phyloP scores from a whole-genome alignment of 2,797 vertebrate genomes.

The Sardinella longiceps region DNA sequence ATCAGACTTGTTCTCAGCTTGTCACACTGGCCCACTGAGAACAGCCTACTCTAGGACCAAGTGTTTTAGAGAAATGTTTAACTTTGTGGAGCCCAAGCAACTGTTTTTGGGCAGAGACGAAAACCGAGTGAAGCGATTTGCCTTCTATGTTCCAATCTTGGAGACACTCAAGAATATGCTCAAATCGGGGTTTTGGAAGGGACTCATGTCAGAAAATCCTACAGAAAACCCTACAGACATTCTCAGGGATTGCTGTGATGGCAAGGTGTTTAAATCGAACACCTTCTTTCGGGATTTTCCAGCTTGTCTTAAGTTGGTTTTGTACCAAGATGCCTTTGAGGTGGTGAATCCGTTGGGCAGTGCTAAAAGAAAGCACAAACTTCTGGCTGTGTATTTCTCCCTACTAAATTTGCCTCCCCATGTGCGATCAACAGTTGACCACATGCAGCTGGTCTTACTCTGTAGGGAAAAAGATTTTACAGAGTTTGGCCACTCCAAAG shows the following conservation, averaged over 20 bases:
- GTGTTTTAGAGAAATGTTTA: not conserved
- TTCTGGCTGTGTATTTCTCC: too few species aligned
- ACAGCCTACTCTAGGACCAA: not conserved
- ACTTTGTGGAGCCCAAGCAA: not conserved
- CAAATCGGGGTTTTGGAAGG: not conserved
- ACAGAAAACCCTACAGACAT: not conserved
- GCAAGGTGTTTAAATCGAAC: not conserved
- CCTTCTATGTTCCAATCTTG: not conserved
- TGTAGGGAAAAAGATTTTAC: not conserved
- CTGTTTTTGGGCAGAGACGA: slow-evolving; percentile 1
- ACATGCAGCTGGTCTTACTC: slow-evolving; percentile 11
- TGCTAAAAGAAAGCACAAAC: too few species aligned
- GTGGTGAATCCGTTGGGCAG: too few species aligned
- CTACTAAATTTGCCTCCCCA: too few species aligned
- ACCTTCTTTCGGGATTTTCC: not conserved
- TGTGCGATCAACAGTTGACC: not conserved
- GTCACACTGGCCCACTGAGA: not conserved
- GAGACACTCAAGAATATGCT: not conserved
- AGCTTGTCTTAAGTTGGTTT: not conserved
- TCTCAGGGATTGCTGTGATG: not conserved
- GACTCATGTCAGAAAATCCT: slow-evolving; percentile 5
- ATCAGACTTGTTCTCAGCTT: slow-evolving; percentile 5
- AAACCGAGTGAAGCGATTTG: not conserved
- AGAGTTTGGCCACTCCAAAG: slow-evolving; percentile 16
- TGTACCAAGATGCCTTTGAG: too few species aligned